Evolutionary conservation across 2,797 vertebrate species (phyloP).

Genomic region (Fratercula arctica): DNA sequence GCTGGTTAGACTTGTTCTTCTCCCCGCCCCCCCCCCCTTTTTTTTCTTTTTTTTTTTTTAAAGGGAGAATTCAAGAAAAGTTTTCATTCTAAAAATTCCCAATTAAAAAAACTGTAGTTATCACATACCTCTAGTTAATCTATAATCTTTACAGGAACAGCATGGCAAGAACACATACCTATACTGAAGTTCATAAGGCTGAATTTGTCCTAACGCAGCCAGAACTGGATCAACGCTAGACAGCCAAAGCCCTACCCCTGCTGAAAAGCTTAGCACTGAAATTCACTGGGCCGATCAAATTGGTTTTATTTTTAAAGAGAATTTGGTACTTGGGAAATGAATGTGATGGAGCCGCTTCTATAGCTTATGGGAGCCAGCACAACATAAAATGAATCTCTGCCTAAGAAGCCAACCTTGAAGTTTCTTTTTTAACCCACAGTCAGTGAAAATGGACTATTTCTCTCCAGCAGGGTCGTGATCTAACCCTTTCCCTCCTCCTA

Average conservation of each 20-base stretch:
- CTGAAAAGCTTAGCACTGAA: not conserved
- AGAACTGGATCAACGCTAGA: not conserved
- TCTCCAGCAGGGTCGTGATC: not conserved
- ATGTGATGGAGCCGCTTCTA: not conserved
- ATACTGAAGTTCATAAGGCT: not conserved
- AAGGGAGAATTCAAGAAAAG: not conserved
- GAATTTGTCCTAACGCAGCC: not conserved
- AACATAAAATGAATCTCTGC: not conserved
- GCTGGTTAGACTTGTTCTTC: not conserved
- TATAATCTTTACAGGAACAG: conserved; percentile 33
- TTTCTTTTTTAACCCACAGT: not conserved
- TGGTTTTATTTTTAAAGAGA: not conserved
- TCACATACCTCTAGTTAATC: conserved; percentile 39
- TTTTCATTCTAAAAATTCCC: not conserved
- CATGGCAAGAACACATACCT: not conserved
- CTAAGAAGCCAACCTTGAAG: not conserved
- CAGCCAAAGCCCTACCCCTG: not conserved
- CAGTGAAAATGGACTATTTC: not conserved
- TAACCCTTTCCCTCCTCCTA: not conserved
- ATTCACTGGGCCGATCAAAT: not conserved
- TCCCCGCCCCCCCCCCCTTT: too few relatives aligned
- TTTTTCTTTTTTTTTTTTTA: not conserved
- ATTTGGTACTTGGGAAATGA: not conserved
- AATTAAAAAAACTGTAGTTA: not conserved
- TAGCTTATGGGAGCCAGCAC: not conserved